Evolutionary conservation across 1,140 invertebrate species (phyloP).

Genomic region (Calephelis nemesis): DNA sequence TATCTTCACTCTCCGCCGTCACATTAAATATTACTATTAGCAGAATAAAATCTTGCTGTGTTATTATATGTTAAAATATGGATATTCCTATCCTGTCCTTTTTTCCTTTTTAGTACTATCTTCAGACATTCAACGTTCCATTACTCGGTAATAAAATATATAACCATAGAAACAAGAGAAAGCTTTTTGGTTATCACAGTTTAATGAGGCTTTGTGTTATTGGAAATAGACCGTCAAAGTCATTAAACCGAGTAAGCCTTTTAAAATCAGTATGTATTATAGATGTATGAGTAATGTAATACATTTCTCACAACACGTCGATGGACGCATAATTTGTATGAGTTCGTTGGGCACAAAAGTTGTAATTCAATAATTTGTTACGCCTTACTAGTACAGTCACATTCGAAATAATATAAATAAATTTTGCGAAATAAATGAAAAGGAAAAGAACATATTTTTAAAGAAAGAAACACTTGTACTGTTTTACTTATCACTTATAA

Average conservation of each 20-base stretch:
- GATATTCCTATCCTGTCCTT: neutral
- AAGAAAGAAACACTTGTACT: too few species aligned
- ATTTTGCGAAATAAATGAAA: too few species aligned
- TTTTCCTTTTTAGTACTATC: constrained; percentile 14
- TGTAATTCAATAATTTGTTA: constrained; percentile 7
- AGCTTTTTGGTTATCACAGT: constrained; percentile 15
- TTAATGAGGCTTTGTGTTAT: neutral
- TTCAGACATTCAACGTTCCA: neutral
- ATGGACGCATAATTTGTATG: constrained; percentile 14
- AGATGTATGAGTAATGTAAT: constrained; percentile 20
- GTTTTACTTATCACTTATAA: too few species aligned
- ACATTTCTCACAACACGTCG: constrained; percentile 28
- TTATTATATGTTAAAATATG: too few species aligned
- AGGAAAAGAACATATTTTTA: too few species aligned
- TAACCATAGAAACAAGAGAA: constrained; percentile 13
- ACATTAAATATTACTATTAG: too few species aligned
- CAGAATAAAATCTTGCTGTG: too few species aligned
- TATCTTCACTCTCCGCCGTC: too few species aligned
- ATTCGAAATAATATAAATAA: too few species aligned
- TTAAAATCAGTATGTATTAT: neutral
- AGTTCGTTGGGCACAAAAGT: constrained; percentile 15
- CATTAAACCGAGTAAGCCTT: constrained; percentile 8
- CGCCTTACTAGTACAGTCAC: neutral
- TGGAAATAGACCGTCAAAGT: constrained; percentile 3
- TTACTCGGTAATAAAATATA: constrained; percentile 8